phyloP scores from a whole-genome alignment of 2,888 invertebrate species.

The Antitype chi region DNA sequence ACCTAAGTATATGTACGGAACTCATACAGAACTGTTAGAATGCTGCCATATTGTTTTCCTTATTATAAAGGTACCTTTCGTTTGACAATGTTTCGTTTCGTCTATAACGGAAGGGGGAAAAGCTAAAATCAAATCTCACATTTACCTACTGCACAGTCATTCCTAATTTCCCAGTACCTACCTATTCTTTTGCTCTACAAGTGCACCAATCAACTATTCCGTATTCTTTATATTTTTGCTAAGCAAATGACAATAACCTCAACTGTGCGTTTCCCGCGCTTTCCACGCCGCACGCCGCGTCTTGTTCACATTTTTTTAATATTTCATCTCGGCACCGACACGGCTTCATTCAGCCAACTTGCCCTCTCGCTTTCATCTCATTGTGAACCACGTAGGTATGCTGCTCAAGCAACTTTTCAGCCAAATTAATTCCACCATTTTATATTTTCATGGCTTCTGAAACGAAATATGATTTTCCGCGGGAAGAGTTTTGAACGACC shows the following conservation, averaged over 20 bases:
- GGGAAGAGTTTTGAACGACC: slow-evolving; percentile 79
- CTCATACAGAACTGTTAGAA: neutral
- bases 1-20: neutral
- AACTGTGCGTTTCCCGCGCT: slow-evolving; percentile 63
- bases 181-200: slow-evolving; percentile 2
- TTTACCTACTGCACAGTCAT: neutral
- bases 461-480: slow-evolving; percentile 86
- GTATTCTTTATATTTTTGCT: slow-evolving; percentile 29
- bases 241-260: slow-evolving; percentile 53
- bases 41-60: neutral
- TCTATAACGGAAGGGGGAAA: neutral
- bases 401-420: slow-evolving; percentile 84
- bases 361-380: slow-evolving; percentile 88
- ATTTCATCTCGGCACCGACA: slow-evolving; percentile 83
- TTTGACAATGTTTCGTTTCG: neutral
- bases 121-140: neutral
- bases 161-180: slow-evolving; percentile 2
- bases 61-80: neutral
- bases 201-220: slow-evolving; percentile 40
- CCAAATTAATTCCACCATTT: slow-evolving; percentile 87
- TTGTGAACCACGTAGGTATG: slow-evolving; percentile 77
- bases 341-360: slow-evolving; percentile 86
- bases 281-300: slow-evolving; percentile 55
- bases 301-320: slow-evolving; percentile 81
- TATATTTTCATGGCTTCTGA: slow-evolving; percentile 84